Evolutionary conservation across 2,797 vertebrate species (phyloP).

Genomic region (Nannoperca obscura): DNA sequence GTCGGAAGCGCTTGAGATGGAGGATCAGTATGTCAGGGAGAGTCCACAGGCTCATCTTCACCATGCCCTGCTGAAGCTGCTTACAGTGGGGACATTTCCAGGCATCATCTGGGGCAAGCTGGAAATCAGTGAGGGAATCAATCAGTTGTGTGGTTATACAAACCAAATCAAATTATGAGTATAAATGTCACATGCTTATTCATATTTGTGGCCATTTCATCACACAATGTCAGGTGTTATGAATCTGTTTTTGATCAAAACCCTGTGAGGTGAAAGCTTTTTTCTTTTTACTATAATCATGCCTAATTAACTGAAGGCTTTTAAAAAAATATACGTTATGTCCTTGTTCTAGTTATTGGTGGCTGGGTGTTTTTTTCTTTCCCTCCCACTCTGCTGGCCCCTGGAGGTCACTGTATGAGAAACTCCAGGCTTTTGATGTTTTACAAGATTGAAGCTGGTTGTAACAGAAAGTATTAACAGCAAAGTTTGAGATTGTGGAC

Average conservation of each 20-base stretch:
- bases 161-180: background rate
- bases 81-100: constrained; percentile 95
- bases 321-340: background rate
- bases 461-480: background rate
- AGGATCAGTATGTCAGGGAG: constrained; percentile 95
- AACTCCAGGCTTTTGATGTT: background rate
- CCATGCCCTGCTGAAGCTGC: constrained; percentile 92
- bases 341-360: background rate
- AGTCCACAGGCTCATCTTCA: constrained; percentile 96
- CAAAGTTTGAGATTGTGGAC: background rate
- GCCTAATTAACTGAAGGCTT: background rate
- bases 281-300: background rate
- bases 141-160: background rate
- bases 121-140: constrained; percentile 28
- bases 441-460: background rate
- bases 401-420: background rate
- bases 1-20: constrained; percentile 94
- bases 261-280: background rate
- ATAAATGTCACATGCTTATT: background rate
- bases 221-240: too few relatives aligned
- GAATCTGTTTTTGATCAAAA: background rate
- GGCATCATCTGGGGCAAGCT: constrained; percentile 94
- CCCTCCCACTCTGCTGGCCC: too few relatives aligned
- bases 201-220: background rate
- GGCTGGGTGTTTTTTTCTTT: too few relatives aligned